Evolutionary conservation across 1,140 invertebrate genomes (phyloP), one percentile per base, ranked within the genome.

Genomic region (Anoplolepis gracilipes): DNA sequence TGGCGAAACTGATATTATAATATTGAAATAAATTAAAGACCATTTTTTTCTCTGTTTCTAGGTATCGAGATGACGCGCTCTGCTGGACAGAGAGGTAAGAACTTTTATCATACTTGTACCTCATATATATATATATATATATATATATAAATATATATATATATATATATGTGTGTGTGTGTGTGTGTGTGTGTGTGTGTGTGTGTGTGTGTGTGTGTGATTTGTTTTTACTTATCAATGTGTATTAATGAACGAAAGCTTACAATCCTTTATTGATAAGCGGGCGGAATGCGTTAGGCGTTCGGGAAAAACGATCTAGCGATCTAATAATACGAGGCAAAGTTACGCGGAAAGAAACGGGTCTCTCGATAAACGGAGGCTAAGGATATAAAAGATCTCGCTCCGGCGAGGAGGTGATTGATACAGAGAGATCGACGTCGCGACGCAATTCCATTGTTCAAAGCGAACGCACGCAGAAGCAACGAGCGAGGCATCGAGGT

Each of bases 11-110:
- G 10, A 16, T n/a, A 30, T 62, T 3, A 13, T 28, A 49, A 49
- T 42, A 10, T 30, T 0, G 46, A 72, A 33, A 39, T 39, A 65
- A 75, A 55, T 13, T 33, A 67, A 70, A 77, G 28, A 75, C 82
- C 85, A 67, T 92, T 88, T 85, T 86, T 90, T 89, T 92, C 90
- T 84, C 30, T 93, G 93, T 91, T 97, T 96, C 81, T 95, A 97
- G 97, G 94, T 97, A 97, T 93, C 96, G 97, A 75, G 97, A 97
- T 85, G 97, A 97, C 84, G 96, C 97, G n/a, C 94, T 97, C 25
- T 97, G 97, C 93, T 97, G 97, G 97, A 96, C 97, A 69, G 97
- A 97, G 92, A 96, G 97, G 97, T 97, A 95, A 96, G 95, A 81
- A 33, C 85, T 36, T 55, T 49, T 49, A 13, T 46, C 16, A 62